A percentile compares a stretch with the other conserved stretches of the same genome.
Evolutionary conservation across 2,888 invertebrate genomes (phyloP).

Genomic region (Lamellibrachia satsuma): DNA sequence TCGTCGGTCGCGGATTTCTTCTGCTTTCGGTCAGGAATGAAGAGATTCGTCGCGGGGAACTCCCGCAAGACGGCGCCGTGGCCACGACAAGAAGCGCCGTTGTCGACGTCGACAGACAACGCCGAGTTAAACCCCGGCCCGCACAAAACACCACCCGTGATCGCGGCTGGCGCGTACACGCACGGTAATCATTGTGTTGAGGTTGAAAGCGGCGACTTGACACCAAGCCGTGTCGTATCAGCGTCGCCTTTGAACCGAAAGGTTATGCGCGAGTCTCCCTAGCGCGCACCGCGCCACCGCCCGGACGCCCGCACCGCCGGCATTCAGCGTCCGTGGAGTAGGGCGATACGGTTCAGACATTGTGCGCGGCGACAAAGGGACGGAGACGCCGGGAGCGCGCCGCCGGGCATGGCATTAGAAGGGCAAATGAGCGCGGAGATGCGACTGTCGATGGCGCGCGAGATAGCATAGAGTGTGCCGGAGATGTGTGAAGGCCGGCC

Average conservation of each 20-base stretch:
- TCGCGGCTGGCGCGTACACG: neutral
- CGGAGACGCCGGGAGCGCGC: neutral
- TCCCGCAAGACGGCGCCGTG: neutral
- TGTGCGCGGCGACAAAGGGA: neutral
- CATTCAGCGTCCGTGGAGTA: conserved; percentile 2
- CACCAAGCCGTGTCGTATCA: neutral
- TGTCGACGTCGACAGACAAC: neutral
- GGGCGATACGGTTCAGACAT: neutral
- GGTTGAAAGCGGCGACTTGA: neutral
- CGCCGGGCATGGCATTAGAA: conserved; percentile 8
- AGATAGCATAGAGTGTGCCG: neutral
- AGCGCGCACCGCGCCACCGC: neutral
- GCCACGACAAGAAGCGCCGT: neutral
- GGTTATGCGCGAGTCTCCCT: neutral
- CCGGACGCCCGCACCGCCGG: neutral
- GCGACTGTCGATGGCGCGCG: neutral
- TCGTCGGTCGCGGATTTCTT: neutral
- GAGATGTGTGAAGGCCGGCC: neutral
- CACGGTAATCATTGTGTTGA: neutral
- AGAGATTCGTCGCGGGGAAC: neutral
- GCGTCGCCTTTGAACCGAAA: conserved; percentile 9
- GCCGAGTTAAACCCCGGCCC: neutral
- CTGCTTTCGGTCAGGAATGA: neutral
- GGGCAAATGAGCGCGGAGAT: conserved; percentile 3
- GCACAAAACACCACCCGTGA: neutral